A percentile compares a stretch with the other conserved stretches of the same genome.
phyloP scores from a whole-genome alignment of 2,797 vertebrate genomes.

The Tolypeutes matacus region DNA sequence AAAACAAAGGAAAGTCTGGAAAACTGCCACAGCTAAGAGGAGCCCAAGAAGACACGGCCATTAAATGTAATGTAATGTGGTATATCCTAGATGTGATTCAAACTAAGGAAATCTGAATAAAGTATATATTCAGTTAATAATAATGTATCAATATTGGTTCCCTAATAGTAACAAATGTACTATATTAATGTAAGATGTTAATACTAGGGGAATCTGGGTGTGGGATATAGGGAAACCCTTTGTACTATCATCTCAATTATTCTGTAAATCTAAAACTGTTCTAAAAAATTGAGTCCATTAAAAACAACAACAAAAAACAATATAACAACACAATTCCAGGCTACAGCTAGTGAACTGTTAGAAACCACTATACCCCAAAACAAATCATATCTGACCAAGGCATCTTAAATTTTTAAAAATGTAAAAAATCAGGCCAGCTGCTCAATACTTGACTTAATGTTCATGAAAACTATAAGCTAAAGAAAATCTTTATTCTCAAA shows the following conservation, averaged over 20 bases:
- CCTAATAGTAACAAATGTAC: no score
- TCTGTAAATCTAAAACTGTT: background rate
- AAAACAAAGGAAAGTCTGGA: no score
- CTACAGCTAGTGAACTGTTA: slow-evolving; percentile 49
- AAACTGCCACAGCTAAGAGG: no score
- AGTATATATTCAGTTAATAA: background rate
- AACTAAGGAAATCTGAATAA: background rate
- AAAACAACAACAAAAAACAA: no score
- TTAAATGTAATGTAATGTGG: background rate
- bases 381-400: background rate
- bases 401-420: background rate
- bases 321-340: fast-evolving
- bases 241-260: background rate
- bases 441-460: background rate
- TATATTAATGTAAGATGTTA: no score
- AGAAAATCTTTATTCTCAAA: slow-evolving; percentile 56
- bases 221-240: background rate
- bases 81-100: slow-evolving; percentile 14
- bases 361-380: slow-evolving; percentile 54
- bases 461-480: background rate
- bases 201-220: background rate
- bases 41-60: no score
- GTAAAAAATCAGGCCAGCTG: slow-evolving; percentile 7
- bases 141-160: no score
- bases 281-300: background rate